Base-by-base conservation (phyloP, 2,888 invertebrate genomes). In the Sarcophaga carnaria region DNA sequence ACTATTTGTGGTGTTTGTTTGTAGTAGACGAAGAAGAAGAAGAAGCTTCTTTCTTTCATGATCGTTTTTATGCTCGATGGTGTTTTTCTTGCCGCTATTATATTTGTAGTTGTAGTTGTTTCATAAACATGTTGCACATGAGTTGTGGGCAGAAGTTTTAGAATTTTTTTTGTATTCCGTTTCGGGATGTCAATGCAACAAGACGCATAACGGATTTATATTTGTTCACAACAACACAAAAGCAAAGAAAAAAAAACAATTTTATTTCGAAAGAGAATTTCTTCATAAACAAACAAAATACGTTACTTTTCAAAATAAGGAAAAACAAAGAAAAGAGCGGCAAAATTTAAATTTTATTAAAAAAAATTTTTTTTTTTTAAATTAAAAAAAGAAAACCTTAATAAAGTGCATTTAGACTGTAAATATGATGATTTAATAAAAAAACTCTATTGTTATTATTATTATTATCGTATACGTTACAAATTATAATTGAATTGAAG, bases 141-240 rank as follows among this genome's bases (percentile, higher is more conserved):
- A 84, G 84, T 87, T 87, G 87, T 87, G 85, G 84, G 84, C 89
- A 90, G 92, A 89, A 92, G 91, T 92, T 92, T 91, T 92, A 90
- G 91, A 91, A 92, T 91, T 81, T 84, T 87, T 84, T 86, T 87
- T 87, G 91, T 93, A 93, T 92, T 92, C 92, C 91, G 91, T 91
- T 91, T 91, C 90, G 91, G 91, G 91, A 92, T 91, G 91, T 92
- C 92, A 91, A 91, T 92, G 92, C 92, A 92, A 90, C 91, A 91
- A 91, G 92, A 93, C 93, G 92, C 92, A 91, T 89, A 88, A 91
- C 90, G 88, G 90, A 88, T 88, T 71, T 85, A 64, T 89, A 88
- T 88, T 71, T 85, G 49, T 54, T 22, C 59, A 64, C 45, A 74
- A 62, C 14, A 75, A 49, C 59, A 54, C 12, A 66, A 49, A 76